Conservation (phyloP, 2,888 invertebrate genomes). For the Drosophila tanythrix region DNA sequence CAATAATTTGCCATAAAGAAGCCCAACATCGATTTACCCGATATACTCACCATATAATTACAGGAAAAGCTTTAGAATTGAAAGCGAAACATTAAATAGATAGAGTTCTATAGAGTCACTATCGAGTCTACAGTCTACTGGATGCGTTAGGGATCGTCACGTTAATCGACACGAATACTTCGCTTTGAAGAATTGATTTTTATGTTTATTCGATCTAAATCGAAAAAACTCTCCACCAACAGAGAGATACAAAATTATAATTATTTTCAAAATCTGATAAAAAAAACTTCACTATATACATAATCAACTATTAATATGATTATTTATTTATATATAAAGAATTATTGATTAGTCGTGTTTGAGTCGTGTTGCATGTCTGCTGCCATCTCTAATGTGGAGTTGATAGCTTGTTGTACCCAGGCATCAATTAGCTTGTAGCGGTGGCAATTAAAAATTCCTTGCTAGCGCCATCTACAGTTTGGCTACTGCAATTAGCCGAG, state of each 20-base stretch:
- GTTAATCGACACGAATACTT: neutral
- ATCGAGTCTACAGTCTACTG: constrained; percentile 13
- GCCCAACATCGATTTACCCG: constrained; percentile 54
- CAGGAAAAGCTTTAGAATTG: constrained; percentile 73
- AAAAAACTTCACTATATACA: neutral
- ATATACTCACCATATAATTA: constrained; percentile 54
- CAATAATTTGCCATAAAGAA: constrained; percentile 79
- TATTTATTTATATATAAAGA: neutral
- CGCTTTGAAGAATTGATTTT: rapidly evolving
- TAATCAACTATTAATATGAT: neutral
- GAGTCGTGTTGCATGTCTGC: neutral
- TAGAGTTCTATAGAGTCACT: constrained; percentile 50
- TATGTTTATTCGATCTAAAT: too few relatives aligned
- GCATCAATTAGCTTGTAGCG: constrained; percentile 43
- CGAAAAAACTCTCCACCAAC: too few relatives aligned
- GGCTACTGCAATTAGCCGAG: constrained; percentile 37
- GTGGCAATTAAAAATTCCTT: constrained; percentile 45
- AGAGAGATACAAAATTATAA: too few relatives aligned
- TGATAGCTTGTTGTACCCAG: constrained; percentile 16
- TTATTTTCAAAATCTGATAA: neutral
- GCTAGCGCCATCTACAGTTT: constrained; percentile 57
- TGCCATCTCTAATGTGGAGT: constrained; percentile 23
- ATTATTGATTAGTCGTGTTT: neutral
- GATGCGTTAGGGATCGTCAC: constrained; percentile 20
- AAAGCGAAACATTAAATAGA: constrained; percentile 74